phyloP scores from a whole-genome alignment of 2,888 invertebrate genomes.

The Dryobota labecula region DNA sequence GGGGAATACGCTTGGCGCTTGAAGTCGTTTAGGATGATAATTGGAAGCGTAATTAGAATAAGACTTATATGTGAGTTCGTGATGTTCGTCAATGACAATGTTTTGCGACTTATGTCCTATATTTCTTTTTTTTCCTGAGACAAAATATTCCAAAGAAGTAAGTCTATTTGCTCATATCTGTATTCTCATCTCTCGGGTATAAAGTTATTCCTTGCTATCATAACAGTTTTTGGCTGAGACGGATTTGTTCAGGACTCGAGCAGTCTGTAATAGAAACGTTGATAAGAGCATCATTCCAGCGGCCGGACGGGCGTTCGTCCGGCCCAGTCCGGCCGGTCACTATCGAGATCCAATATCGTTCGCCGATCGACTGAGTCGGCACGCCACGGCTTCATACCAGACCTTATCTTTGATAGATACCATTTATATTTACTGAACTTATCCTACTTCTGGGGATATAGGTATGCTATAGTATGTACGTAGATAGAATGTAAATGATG shows the following conservation, averaged over 20 bases:
- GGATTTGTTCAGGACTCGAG: constrained; percentile 34
- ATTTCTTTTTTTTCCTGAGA: not conserved
- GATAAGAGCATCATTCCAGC: constrained; percentile 50
- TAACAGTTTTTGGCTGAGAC: constrained; percentile 35
- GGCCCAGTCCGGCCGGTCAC: constrained; percentile 22
- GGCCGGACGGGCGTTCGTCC: constrained; percentile 8
- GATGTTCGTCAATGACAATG: not conserved
- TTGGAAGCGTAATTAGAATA: constrained; percentile 10
- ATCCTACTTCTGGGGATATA: constrained; percentile 15
- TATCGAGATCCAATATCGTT: constrained; percentile 57
- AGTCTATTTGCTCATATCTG: not conserved
- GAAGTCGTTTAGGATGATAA: constrained; percentile 21
- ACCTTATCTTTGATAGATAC: constrained; percentile 45
- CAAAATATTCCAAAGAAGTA: not conserved
- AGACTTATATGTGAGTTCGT: not conserved
- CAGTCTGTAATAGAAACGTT: constrained; percentile 42
- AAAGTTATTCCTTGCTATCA: constrained; percentile 23
- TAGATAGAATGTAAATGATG: too few relatives aligned
- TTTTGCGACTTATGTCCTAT: not conserved
- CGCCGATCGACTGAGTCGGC: constrained; percentile 22
- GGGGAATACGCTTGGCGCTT: constrained; percentile 18
- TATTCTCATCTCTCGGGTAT: constrained; percentile 7
- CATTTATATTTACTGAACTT: constrained; percentile 52
- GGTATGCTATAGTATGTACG: not conserved
- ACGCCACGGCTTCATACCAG: constrained; percentile 21